Evolutionary conservation across 2,888 invertebrate species (phyloP), one percentile per base, ranked within the genome.

Genomic region (Calameuta filiformis): DNA sequence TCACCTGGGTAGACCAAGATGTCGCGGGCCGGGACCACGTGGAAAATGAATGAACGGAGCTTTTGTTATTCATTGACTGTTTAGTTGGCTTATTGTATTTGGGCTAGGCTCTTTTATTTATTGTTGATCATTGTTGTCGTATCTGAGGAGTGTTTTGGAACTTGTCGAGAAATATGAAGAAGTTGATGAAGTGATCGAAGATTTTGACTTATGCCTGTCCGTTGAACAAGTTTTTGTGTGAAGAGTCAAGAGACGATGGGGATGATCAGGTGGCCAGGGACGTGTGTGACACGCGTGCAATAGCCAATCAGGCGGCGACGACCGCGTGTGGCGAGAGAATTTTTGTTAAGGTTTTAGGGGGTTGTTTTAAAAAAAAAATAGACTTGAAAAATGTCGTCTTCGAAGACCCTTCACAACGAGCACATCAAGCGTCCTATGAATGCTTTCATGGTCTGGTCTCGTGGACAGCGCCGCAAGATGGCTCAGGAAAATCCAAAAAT

Each of bases 371-470:
- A 12, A 35, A 71, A 71, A 71, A 3, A 6, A 12, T 30, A 71
- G 1, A 68, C 15, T n/a, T 68, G 68, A 75, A 56, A 56, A 75
- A 90, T 90, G 91, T 90, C 90, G 76, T 56, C 56, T 9, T 86
- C 90, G 74, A 92, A 92, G 83, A 90, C 92, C 79, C 91, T 93
- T 79, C 94, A 92, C 80, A 92, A 92, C 85, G 96, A 96, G 90
- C 97, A 98, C 91, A 97, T 98, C 86, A 98, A 98, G 92, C 93
- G 98, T 84, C 98, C 98, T 1, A 98, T 98, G 98, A 98, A 98
- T 91, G 97, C 97, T 4, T 97, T 98, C 92, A 97, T 98, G 97
- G 97, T 98, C 83, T 98, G 97, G 97, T 97, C 97, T 1, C 92
- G 97, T 56, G 97, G 97, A 11, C 97, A 97, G 91, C 92, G 97